Base-by-base conservation (phyloP, 1,140 invertebrate species). In the Halotydeus destructor region DNA sequence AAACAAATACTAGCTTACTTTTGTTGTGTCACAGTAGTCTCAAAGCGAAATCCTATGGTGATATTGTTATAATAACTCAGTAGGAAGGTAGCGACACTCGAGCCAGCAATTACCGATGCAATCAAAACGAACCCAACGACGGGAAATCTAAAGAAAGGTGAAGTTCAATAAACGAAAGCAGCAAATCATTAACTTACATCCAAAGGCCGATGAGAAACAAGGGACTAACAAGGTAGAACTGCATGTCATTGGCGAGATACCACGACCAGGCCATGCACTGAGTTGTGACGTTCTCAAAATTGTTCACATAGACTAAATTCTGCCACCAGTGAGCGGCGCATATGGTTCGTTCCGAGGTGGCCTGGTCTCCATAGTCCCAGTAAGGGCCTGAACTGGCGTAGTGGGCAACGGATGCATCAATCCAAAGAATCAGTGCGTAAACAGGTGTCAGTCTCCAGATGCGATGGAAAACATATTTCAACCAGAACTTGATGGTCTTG, bases 181-280 rank as follows among this genome's bases (percentile, higher is more conserved):
- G n/a, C n/a, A n/a, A n/a, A n/a, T n/a, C n/a, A n/a, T n/a, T n/a
- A n/a, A n/a, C n/a, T n/a, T n/a, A n/a, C n/a, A n/a, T n/a, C n/a
- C n/a, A n/a, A n/a, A 62, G 31, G n/a, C 54, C 48, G 53, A 72
- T 75, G 38, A 82, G 68, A 48, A 86, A 66, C 16, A 80, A 58
- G 1, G 79, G 75, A 16, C 76, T 74, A 2, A 78, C 54, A 5
- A 72, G 51, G 51, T 72, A 81, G 52, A 76, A 77, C 58, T 81
- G 78, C 68, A 77, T 79, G 54, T 84, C 80, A 42, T 71, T 71
- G 12, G 78, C 71, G 32, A 84, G 51, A 50, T 79, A 83, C 80
- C 80, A 84, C 19, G 74, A 72, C 73, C 76, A 80, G 4, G 69
- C 69, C 59, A 79, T 64, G 50, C 80, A 82, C 78, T 83, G 38